phyloP scores from a whole-genome alignment of 2,797 vertebrate genomes.

The Pagetopsis macropterus region DNA sequence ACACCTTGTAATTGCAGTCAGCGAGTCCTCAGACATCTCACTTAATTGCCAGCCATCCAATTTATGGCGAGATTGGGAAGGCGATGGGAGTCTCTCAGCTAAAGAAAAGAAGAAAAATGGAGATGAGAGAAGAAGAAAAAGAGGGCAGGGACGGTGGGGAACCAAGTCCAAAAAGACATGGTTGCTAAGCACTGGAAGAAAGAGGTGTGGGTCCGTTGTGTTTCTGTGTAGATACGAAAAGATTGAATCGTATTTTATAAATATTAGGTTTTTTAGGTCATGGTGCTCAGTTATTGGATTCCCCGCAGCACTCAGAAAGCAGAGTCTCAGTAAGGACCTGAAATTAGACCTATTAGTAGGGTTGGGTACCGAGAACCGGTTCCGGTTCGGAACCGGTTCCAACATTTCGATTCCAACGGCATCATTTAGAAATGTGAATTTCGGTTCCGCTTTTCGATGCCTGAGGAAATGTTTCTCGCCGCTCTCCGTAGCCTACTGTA shows the following conservation, averaged over 20 bases:
- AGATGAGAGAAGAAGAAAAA: slow-evolving; percentile 46
- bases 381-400: too few species aligned
- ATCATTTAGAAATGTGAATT: too few species aligned
- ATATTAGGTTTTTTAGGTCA: slow-evolving; percentile 32
- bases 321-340: slow-evolving; percentile 40
- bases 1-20: slow-evolving; percentile 82
- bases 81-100: slow-evolving; percentile 18
- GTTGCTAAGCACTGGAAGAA: slow-evolving; percentile 44
- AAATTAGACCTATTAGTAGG: slow-evolving; percentile 64
- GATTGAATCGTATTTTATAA: slow-evolving; percentile 36
- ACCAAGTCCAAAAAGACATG: slow-evolving; percentile 27
- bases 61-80: slow-evolving; percentile 58
- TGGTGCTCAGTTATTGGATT: slow-evolving; percentile 31
- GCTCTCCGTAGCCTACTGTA: too few species aligned
- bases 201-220: slow-evolving; percentile 13
- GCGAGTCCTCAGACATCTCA: slow-evolving; percentile 70
- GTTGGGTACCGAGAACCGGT: too few species aligned
- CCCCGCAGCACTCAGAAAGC: background rate
- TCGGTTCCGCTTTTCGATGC: too few species aligned
- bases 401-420: too few species aligned
- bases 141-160: slow-evolving; percentile 30
- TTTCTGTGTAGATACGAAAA: background rate
- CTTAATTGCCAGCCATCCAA: slow-evolving; percentile 78
- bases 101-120: slow-evolving; percentile 1
- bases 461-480: too few species aligned